Base-by-base conservation (phyloP, 2,888 invertebrate species). In the Lamellibrachia satsuma region DNA sequence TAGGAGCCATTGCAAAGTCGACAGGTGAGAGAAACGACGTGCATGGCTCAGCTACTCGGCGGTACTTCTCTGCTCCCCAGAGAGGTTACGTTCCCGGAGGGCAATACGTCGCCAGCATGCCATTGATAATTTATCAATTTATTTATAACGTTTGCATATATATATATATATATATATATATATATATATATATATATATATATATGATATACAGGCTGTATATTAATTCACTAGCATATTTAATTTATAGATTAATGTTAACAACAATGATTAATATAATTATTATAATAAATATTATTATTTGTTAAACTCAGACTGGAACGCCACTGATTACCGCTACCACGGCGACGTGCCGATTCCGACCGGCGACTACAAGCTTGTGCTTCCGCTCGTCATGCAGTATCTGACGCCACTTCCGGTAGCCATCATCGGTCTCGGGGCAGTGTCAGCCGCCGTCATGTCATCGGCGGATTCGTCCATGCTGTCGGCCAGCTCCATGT, bases 401-500 rank as follows among this genome's bases (percentile, higher is more conserved):
- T 98, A 99, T 96, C 97, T 99, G 92, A 99, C 99, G 3, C 99
- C 99, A 0, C 98, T 98, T 96, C 98, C 98, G 97, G 98, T 99
- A 52, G 98, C 99, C 3, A 99, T 99, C 97, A 98, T 99, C 96
- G 99, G 99, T 22, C 97, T 99, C 94, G 99, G 99, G 0, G 99
- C 99, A 11, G 99, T 99, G 4, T 99, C 99, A 0, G 99, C 99
- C 2, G 99, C 99, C 51, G 93, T 93, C 91, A 93, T 93, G 93
- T 93, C 93, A 11, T 92, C 92, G 4, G 93, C 93, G 22, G 93
- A 93, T 91, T 93, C 93, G 90, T 93, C 93, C 60, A 92, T 93
- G 55, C 94, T 94, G 15, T 93, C 93, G 22, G 92, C 93, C 3
- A 93, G 93, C 52, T 94, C 93, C n/a, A 93, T 94, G 93, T 95